Evolutionary conservation across 2,113 vertebrate species (phyloP).

Genomic region (Numida meleagris): DNA sequence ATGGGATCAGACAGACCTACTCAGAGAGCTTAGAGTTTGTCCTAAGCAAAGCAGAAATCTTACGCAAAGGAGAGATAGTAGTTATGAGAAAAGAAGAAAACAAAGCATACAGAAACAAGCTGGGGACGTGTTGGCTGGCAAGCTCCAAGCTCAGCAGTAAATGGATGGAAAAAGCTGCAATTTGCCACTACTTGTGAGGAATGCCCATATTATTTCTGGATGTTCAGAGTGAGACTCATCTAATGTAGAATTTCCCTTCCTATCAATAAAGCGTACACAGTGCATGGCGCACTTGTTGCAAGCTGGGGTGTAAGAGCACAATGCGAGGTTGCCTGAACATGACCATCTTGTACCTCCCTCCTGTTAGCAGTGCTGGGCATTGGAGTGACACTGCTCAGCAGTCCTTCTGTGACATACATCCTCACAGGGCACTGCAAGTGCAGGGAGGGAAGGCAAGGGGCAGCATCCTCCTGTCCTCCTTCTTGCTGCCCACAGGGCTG

Average conservation of each 20-base stretch:
- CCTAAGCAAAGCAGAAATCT: not conserved
- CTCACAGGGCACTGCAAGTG: not conserved
- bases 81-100: not conserved
- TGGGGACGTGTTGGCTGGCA: not conserved
- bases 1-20: not conserved
- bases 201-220: not conserved
- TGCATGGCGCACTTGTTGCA: not conserved
- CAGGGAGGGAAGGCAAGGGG: not conserved
- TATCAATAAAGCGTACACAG: not conserved
- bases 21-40: not conserved
- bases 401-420: not conserved
- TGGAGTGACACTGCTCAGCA: not conserved
- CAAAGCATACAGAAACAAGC: not conserved
- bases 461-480: accelerated
- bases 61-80: not conserved
- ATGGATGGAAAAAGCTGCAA: not conserved
- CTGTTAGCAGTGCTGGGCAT: not conserved
- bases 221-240: not conserved
- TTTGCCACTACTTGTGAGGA: not conserved
- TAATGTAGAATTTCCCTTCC: not conserved
- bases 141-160: not conserved
- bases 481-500: accelerated
- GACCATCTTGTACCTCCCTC: not conserved
- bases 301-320: not conserved
- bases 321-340: not conserved